Conservation (phyloP, 92 coral and sea anemone species). For the Actinernus sp. region DNA sequence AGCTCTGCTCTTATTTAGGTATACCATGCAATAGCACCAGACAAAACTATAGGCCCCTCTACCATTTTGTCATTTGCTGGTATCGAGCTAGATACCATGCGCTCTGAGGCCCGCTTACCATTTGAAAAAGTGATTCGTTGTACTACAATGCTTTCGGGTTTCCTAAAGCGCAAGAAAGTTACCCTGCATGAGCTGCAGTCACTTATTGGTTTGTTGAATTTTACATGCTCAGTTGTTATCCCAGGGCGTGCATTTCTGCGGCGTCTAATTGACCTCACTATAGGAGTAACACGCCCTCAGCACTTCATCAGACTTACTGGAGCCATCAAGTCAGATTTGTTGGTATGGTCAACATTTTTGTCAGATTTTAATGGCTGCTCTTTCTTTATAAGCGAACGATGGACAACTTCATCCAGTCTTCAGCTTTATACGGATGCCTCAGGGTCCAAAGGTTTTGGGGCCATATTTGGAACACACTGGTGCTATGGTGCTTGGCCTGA, state of each 20-base stretch:
- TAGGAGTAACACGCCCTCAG: neutral
- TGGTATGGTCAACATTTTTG: neutral
- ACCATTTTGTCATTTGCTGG: conserved; percentile 16
- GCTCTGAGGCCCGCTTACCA: no score
- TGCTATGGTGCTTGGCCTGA: neutral
- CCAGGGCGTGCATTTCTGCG: conserved; percentile 62
- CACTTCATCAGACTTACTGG: neutral
- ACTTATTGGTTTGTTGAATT: conserved; percentile 50
- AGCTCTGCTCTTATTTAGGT: conserved; percentile 33
- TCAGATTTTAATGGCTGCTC: neutral
- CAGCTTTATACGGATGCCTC: neutral
- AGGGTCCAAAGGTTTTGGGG: neutral
- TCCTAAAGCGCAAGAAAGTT: conserved; percentile 45
- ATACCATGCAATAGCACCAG: conserved; percentile 74
- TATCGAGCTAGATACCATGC: conserved; percentile 8
- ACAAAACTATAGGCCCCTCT: conserved; percentile 40
- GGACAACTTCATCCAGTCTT: neutral
- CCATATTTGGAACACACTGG: neutral
- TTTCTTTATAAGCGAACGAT: neutral
- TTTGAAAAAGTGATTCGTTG: no score
- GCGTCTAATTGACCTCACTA: neutral
- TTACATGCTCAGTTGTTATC: conserved; percentile 53
- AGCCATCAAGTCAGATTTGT: neutral
- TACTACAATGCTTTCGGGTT: no score
- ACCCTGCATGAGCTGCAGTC: conserved; percentile 53